phyloP scores from a whole-genome alignment of 2,888 invertebrate genomes.

The Cephonodes hylas region DNA sequence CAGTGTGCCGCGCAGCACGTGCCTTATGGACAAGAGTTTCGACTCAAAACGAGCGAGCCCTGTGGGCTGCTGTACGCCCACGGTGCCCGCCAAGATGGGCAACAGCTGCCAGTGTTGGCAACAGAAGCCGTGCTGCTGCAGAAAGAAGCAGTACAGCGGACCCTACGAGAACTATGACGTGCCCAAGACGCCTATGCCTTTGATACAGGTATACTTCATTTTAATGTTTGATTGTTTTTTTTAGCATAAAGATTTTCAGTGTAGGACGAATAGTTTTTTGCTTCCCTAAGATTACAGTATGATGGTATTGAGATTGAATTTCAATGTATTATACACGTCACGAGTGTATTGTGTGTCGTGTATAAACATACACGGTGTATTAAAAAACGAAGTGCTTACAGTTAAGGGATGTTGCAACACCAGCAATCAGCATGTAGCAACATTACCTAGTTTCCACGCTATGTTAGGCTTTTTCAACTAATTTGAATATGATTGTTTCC shows the following conservation, averaged over 20 bases:
- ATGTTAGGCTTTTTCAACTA: not conserved
- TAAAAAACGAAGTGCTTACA: too few species aligned
- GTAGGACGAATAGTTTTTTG: too few species aligned
- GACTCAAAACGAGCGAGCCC: slow-evolving; percentile 70
- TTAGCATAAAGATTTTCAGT: too few species aligned
- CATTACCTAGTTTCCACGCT: not conserved
- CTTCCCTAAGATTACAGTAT: too few species aligned
- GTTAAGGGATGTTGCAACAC: too few species aligned
- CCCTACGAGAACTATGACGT: slow-evolving; percentile 91
- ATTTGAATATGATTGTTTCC: slow-evolving; percentile 25
- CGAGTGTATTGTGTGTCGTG: too few species aligned
- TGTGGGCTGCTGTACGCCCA: slow-evolving; percentile 75
- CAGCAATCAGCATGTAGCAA: too few species aligned
- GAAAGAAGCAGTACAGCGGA: slow-evolving; percentile 73
- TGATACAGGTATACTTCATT: slow-evolving; percentile 64
- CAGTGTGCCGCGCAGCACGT: slow-evolving; percentile 78
- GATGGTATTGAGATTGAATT: too few species aligned
- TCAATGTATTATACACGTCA: too few species aligned
- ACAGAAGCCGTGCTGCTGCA: slow-evolving; percentile 62
- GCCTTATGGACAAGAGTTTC: slow-evolving; percentile 74
- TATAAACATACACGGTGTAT: too few species aligned
- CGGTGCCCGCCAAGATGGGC: slow-evolving; percentile 80
- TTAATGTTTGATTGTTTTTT: too few species aligned
- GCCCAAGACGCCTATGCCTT: slow-evolving; percentile 84
- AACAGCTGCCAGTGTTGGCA: slow-evolving; percentile 68